A percentile compares a stretch with the other conserved stretches of the same genome.
phyloP scores from a whole-genome alignment of 2,797 vertebrate species.

The Falco cherrug region DNA sequence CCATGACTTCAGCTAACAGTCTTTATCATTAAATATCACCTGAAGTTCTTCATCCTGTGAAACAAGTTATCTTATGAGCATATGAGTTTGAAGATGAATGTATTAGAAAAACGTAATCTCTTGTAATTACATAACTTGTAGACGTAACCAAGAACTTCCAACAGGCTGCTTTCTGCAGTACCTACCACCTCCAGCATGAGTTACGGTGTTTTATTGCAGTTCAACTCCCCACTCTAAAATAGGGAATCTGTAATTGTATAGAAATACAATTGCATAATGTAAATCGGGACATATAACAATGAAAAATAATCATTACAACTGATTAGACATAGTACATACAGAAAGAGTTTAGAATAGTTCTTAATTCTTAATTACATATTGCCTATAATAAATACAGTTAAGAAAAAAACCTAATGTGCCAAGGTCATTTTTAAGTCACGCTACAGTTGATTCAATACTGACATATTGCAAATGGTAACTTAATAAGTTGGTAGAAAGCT shows the following conservation, averaged over 20 bases:
- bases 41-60: background rate
- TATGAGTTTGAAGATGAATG: background rate
- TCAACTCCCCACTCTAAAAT: background rate
- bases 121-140: background rate
- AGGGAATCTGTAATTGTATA: background rate
- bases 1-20: background rate
- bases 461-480: background rate
- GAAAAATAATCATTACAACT: background rate
- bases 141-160: background rate
- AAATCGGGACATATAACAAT: background rate
- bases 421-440: background rate
- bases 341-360: background rate
- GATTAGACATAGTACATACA: background rate
- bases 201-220: background rate
- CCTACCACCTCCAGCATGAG: background rate
- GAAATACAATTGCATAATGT: background rate
- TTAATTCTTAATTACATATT: background rate
- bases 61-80: background rate
- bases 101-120: background rate
- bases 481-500: background rate
- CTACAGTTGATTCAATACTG: background rate
- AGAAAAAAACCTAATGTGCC: background rate
- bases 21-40: background rate
- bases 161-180: background rate
- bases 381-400: background rate